These are phyloP conservation scores for Boulengerochromis microlepis DNA, from an alignment of 2,113 vertebrate genomes.

Conservation along the genomic window DNA sequence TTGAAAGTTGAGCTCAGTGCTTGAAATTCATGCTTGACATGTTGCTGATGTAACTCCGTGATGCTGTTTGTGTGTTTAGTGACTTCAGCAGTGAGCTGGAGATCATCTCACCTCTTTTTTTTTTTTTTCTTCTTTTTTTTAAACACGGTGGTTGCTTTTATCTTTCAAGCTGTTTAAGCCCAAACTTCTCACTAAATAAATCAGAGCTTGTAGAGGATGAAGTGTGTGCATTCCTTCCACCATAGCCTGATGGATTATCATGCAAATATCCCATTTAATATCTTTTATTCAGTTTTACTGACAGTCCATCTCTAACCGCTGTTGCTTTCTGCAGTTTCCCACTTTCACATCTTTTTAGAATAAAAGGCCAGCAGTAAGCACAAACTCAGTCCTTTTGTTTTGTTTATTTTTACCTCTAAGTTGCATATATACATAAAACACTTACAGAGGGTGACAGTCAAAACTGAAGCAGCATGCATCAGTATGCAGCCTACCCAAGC, in stretches of 20 bases:
- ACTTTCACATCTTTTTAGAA: background rate
- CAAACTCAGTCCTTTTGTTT: background rate
- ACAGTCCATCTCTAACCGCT: background rate
- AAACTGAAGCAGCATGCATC: background rate
- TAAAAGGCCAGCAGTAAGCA: background rate
- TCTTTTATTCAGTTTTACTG: background rate
- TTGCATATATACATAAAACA: background rate
- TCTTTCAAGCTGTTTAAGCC: background rate
- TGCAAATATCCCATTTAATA: background rate
- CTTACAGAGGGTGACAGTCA: background rate
- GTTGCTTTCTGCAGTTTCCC: background rate
- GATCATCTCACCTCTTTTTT: background rate
- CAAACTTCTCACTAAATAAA: background rate
- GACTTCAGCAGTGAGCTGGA: background rate
- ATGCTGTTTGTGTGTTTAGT: conserved; percentile 2
- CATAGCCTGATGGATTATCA: background rate
- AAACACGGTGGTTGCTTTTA: conserved; percentile 5
- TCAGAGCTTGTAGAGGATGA: background rate
- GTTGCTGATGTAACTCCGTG: conserved; percentile 32
- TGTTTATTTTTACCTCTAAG: background rate
- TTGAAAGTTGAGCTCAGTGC: conserved; percentile 13
- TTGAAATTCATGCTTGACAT: conserved; percentile 44
- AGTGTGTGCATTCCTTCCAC: background rate
- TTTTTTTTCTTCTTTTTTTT: background rate
- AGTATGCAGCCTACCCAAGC: background rate